Percentiles rank a stretch among this genome's conserved stretches.
phyloP scores from a whole-genome alignment of 2,888 invertebrate species.

The Spicauda simplicius region DNA sequence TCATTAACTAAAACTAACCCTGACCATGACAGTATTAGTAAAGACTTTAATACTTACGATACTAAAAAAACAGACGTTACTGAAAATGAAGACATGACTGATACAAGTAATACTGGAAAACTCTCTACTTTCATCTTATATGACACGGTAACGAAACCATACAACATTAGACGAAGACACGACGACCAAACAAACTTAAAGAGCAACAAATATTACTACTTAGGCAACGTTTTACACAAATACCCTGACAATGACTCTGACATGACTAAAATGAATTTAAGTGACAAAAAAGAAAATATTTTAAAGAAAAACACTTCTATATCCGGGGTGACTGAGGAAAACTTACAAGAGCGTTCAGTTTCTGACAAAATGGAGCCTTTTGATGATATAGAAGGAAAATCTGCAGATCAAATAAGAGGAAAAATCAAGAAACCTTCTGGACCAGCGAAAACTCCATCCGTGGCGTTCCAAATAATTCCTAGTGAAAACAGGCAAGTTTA shows the following conservation, averaged over 20 bases:
- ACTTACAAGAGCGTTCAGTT: conserved; percentile 66
- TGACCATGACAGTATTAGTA: conserved; percentile 59
- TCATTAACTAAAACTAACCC: conserved; percentile 25
- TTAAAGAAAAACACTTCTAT: conserved; percentile 56
- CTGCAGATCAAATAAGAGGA: conserved; percentile 45
- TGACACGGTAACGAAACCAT: conserved; percentile 75
- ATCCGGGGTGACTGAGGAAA: conserved; percentile 51
- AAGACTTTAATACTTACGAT: conserved; percentile 68
- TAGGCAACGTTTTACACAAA: conserved; percentile 74
- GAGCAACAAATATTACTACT: conserved; percentile 72
- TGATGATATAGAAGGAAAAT: conserved; percentile 57
- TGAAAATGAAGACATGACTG: conserved; percentile 42
- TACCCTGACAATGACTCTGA: conserved; percentile 57
- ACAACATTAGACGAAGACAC: conserved; percentile 71
- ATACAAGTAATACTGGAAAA: conserved; percentile 53
- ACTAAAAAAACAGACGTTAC: conserved; percentile 46
- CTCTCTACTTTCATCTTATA: conserved; percentile 74
- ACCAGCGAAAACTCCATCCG: conserved; percentile 71
- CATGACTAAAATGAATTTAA: conserved; percentile 39
- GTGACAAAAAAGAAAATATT: conserved; percentile 43
- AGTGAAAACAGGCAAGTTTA: conserved; percentile 76
- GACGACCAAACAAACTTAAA: conserved; percentile 54
- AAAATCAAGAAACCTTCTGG: conserved; percentile 58
- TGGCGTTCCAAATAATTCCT: conserved; percentile 78
- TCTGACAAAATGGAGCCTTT: conserved; percentile 60